Base-by-base conservation (phyloP, 2,888 invertebrate species). In the Athrips mouffetella region DNA sequence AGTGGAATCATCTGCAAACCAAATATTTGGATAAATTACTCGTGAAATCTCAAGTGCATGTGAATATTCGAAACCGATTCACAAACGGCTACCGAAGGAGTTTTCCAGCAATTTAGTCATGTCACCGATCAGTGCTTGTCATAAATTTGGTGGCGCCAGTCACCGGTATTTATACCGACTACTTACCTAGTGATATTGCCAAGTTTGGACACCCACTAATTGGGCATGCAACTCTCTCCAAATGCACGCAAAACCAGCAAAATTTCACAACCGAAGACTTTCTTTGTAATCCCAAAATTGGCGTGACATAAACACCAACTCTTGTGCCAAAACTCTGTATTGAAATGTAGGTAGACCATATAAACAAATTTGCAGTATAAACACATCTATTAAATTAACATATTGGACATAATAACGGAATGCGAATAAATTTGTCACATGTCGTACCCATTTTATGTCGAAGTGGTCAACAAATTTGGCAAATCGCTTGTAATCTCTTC, bases 401-500 rank as follows among this genome's bases (percentile, higher is more conserved):
- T 18, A 5, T 20, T 42, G 31, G 20, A 31, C 47, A 49, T 50
- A 40, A 30, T 59, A 63, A 62, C 63, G 62, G 62, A 58, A 62
- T 55, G 47, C 40, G 39, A 54, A 55, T 52, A 45, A 51, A 50
- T 58, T 54, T 57, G 51, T 54, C 54, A 55, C 42, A 53, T 41
- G 47, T 46, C 21, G 48, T 40, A 18, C 35, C 25, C 18, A 37
- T 46, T n/a, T 46, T 51, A 18, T 40, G 44, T 40, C 41, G 50
- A 57, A 47, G 49, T 58, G 54, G 29, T 53, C 31, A 16, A 30
- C 44, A 57, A 54, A 56, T 50, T 58, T 54, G 46, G 54, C 55
- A 54, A 55, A 57, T 53, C 50, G 10, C 45, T 45, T 47, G 40
- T 53, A 53, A 55, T 47, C 27, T 50, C 21, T 47, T 53, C 40